phyloP scores from a whole-genome alignment of 2,113 vertebrate genomes.

The Leucoraja erinaceus region DNA sequence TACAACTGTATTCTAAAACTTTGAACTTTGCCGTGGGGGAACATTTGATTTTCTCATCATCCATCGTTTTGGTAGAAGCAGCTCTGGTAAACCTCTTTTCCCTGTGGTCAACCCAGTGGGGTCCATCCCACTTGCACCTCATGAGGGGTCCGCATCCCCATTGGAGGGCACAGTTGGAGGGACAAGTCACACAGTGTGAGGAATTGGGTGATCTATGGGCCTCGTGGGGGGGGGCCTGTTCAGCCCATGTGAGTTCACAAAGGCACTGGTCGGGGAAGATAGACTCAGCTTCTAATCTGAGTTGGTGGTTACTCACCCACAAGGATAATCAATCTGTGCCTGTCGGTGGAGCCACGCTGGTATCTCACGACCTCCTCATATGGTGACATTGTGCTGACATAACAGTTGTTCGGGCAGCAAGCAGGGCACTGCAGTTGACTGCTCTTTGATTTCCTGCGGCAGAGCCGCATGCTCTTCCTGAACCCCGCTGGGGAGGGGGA shows the following conservation, averaged over 20 bases:
- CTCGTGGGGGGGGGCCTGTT: not conserved
- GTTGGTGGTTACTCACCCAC: constrained; percentile 61
- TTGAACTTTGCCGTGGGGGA: not conserved
- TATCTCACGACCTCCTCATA: constrained; percentile 87
- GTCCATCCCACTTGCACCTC: too few species aligned
- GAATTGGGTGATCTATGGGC: too few species aligned
- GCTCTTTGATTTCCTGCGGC: constrained; percentile 60
- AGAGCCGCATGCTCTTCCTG: constrained; percentile 81
- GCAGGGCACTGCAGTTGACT: constrained; percentile 50
- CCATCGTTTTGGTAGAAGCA: not conserved
- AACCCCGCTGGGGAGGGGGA: constrained; percentile 69
- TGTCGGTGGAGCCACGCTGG: constrained; percentile 67
- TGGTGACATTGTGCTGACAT: constrained; percentile 50
- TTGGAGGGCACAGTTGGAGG: too few species aligned
- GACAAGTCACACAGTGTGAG: too few species aligned
- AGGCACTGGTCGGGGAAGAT: not conserved
- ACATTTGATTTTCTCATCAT: not conserved
- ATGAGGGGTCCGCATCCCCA: too few species aligned
- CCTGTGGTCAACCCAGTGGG: not conserved
- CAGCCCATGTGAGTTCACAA: not conserved
- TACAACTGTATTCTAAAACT: not conserved
- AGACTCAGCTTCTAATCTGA: not conserved
- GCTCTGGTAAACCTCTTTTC: not conserved
- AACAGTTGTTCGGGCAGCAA: constrained; percentile 57
- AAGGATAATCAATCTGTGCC: constrained; percentile 71